Conservation (phyloP, 1,140 invertebrate genomes). For the Microplitis mediator region DNA sequence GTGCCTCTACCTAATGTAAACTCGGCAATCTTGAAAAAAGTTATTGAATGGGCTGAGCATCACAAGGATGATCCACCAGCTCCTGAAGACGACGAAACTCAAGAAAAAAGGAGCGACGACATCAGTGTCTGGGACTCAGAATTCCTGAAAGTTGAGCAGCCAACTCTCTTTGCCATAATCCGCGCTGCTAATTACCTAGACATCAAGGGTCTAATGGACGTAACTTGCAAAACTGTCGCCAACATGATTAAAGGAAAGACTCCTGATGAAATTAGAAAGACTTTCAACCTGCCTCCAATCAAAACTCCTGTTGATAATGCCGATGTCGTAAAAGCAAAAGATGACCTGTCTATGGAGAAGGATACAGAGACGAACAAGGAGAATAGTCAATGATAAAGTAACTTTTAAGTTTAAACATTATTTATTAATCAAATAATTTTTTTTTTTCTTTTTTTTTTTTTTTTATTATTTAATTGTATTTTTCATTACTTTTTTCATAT, state of each 20-base stretch:
- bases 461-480: too few relatives aligned
- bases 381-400: too few relatives aligned
- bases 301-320: too few relatives aligned
- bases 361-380: too few relatives aligned
- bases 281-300: conserved; percentile 75
- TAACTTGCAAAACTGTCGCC: conserved; percentile 98
- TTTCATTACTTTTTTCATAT: too few relatives aligned
- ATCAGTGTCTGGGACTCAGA: conserved; percentile 99
- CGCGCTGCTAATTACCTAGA: conserved; percentile 98
- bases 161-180: conserved; percentile 96
- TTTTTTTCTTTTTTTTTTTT: too few relatives aligned
- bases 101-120: conserved; percentile 98
- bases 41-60: conserved; percentile 93
- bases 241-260: conserved; percentile 99
- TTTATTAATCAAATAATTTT: too few relatives aligned
- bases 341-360: too few relatives aligned
- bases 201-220: conserved; percentile 95
- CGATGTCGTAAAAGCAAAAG: too few relatives aligned
- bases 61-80: conserved; percentile 96
- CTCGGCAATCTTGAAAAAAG: conserved; percentile 95
- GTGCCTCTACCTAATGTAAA: conserved; percentile 98
- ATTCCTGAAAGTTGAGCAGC: conserved; percentile 94
- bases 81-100: conserved; percentile 96
- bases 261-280: conserved; percentile 98
- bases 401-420: too few relatives aligned